phyloP scores from a whole-genome alignment of 1,140 invertebrate genomes.

The Pseudomyrmex flavicornis region DNA sequence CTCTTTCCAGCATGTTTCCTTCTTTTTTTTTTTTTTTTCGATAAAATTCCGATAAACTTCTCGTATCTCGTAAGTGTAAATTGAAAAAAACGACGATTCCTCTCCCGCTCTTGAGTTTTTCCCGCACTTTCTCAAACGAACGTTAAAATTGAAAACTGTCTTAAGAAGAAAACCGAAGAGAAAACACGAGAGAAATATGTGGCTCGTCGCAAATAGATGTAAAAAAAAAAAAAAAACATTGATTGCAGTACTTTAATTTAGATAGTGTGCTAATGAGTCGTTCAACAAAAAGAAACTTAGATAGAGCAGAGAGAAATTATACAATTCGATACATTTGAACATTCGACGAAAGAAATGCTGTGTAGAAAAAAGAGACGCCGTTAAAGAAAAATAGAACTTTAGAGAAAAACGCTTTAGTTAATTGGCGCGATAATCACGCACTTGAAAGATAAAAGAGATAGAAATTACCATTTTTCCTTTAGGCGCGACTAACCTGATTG shows the following conservation, averaged over 20 bases:
- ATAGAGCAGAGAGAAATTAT: too few relatives aligned
- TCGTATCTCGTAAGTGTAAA: too few relatives aligned
- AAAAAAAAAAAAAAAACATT: slow-evolving; percentile 4
- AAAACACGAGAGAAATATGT: background rate
- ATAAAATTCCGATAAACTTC: too few relatives aligned
- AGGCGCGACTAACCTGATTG: background rate
- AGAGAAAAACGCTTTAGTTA: too few relatives aligned
- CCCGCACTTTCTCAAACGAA: background rate
- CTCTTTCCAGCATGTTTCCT: background rate
- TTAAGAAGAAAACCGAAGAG: background rate
- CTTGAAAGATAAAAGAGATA: slow-evolving; percentile 18
- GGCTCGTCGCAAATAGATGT: background rate
- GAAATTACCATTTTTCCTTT: slow-evolving; percentile 9
- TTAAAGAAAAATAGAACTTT: too few relatives aligned
- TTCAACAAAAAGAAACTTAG: too few relatives aligned
- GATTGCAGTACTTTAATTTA: background rate
- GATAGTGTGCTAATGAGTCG: too few relatives aligned
- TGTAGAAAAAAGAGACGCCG: background rate
- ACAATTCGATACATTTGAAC: too few relatives aligned
- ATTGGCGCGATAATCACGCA: background rate
- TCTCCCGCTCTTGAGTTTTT: too few relatives aligned
- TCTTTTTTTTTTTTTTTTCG: background rate
- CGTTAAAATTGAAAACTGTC: background rate
- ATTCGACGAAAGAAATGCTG: too few relatives aligned
- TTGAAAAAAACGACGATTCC: too few relatives aligned